Base-by-base conservation (phyloP, 2,888 invertebrate genomes). In the Blera fallax region DNA sequence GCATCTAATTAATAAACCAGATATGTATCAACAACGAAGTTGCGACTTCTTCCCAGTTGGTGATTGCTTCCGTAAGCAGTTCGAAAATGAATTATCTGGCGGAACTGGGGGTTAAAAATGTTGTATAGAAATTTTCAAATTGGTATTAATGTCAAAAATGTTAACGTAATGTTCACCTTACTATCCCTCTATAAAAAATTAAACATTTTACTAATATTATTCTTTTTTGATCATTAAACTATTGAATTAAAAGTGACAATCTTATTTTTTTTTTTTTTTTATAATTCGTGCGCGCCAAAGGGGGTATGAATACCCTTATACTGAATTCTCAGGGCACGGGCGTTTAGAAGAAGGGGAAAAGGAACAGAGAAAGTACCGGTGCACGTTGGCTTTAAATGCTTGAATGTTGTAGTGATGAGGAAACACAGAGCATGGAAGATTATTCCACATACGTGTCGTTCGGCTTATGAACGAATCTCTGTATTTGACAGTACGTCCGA, bases 31-130 rank as follows among this genome's bases (percentile, higher is more conserved):
- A 88, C 98, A 99, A 90, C 94, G 99, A 82, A 98, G 98, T 91
- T 99, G 99, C 99, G 99, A 99, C 94, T 99, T 99, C 95, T 99
- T 99, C 95, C 99, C 99, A 0, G 99, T 99, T 11, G 99, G 99
- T 90, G 99, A 99, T 93, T 99, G 99, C 93, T 99, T 99, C 96
- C 95, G 99, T 88, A 99, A 99, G 91, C 99, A 99, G 91, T 98
- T 99, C 91, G 99, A 99, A 92, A 98, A 98, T 88, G 97, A 96
- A 90, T 91, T 95, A 72, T 94, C 94, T 18, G 94, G 95, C 10
- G 94, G 94, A 24, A 94, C 94, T 69, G 93, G 93, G 27, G 91
- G 92, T n/a, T 87, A 87, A 67, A 16, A 10, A 24, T 40, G n/a
- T 16, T 27, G 5, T 24, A 27, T 27, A 48, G 7, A n/a, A 21